phyloP scores from a whole-genome alignment of 2,797 vertebrate genomes.

The Thaleichthys pacificus region DNA sequence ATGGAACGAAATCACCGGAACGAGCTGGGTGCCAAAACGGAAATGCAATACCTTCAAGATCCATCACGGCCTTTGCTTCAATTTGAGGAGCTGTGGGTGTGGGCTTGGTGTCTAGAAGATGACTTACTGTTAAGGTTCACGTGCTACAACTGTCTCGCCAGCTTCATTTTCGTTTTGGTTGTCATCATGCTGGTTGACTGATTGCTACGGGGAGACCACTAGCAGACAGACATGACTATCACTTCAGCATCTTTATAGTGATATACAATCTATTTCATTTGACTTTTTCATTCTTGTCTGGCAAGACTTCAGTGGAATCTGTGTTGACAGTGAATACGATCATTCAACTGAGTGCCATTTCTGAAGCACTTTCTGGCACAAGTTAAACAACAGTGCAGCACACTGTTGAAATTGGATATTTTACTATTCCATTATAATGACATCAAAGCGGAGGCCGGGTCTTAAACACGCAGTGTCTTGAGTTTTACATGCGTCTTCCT shows the following conservation, averaged over 20 bases:
- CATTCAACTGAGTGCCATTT: slow-evolving; percentile 40
- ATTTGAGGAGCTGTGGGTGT: too few relatives aligned
- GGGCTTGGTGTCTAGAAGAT: not conserved
- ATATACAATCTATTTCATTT: slow-evolving; percentile 55
- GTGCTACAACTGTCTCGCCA: slow-evolving; percentile 50
- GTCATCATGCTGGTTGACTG: slow-evolving; percentile 33
- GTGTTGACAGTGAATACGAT: slow-evolving; percentile 53
- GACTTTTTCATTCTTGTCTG: slow-evolving; percentile 52
- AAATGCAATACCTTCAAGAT: too few relatives aligned
- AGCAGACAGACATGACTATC: slow-evolving; percentile 39
- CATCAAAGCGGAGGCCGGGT: slow-evolving; percentile 43
- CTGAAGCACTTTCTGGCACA: slow-evolving; percentile 38
- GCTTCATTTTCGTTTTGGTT: slow-evolving; percentile 51
- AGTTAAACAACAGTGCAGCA: slow-evolving; percentile 44
- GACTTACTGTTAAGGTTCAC: too few relatives aligned
- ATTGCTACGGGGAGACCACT: slow-evolving; percentile 33
- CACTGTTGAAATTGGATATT: slow-evolving; percentile 55
- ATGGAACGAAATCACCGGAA: too few relatives aligned
- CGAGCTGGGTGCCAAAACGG: too few relatives aligned
- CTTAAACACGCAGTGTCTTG: slow-evolving; percentile 33
- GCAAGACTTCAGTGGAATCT: slow-evolving; percentile 49
- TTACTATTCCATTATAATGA: slow-evolving; percentile 40
- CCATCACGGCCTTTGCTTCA: too few relatives aligned
- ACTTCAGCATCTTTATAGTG: slow-evolving; percentile 49
- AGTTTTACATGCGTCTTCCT: slow-evolving; percentile 26